Percentiles rank a stretch among this genome's conserved stretches.
These are phyloP conservation scores for Acanthopagrus latus DNA, from an alignment of 2,797 vertebrate species.

Conservation along the genomic window DNA sequence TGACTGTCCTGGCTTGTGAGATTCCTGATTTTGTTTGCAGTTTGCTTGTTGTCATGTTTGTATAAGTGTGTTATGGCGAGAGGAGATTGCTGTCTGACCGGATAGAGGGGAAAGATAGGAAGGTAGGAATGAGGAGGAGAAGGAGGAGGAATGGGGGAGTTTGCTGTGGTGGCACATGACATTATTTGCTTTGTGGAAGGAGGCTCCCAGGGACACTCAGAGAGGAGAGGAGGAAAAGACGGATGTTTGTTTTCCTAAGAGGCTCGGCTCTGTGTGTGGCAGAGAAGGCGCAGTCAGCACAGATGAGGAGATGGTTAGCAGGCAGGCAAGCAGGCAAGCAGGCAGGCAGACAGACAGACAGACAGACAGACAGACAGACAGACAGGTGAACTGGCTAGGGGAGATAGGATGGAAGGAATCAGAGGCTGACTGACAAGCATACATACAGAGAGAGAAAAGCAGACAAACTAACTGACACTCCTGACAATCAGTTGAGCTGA, in stretches of 20 bases:
- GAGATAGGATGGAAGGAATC: conserved; percentile 32
- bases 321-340: conserved; percentile 9
- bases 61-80: conserved; percentile 11
- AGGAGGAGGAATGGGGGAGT: not conserved
- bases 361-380: conserved; percentile 17
- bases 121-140: conserved; percentile 1
- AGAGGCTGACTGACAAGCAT: conserved; percentile 65
- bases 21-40: conserved; percentile 11
- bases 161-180: conserved; percentile 59
- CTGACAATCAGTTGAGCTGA: conserved; percentile 52
- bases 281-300: conserved; percentile 37
- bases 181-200: conserved; percentile 73
- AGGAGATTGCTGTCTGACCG: conserved; percentile 33
- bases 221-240: conserved; percentile 51
- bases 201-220: conserved; percentile 61
- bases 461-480: conserved; percentile 51
- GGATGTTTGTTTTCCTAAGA: conserved; percentile 76
- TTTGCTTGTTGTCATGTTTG: conserved; percentile 19
- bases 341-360: conserved; percentile 24
- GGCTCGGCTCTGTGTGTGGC: conserved; percentile 52
- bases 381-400: conserved; percentile 36
- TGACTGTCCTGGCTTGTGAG: conserved; percentile 7
- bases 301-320: conserved; percentile 14
- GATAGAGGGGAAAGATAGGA: conserved; percentile 7
- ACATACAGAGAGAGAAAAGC: conserved; percentile 50